A percentile compares a stretch with the other conserved stretches of the same genome.
phyloP scores from a whole-genome alignment of 2,888 invertebrate genomes.

The Gandaritis pyraliata region DNA sequence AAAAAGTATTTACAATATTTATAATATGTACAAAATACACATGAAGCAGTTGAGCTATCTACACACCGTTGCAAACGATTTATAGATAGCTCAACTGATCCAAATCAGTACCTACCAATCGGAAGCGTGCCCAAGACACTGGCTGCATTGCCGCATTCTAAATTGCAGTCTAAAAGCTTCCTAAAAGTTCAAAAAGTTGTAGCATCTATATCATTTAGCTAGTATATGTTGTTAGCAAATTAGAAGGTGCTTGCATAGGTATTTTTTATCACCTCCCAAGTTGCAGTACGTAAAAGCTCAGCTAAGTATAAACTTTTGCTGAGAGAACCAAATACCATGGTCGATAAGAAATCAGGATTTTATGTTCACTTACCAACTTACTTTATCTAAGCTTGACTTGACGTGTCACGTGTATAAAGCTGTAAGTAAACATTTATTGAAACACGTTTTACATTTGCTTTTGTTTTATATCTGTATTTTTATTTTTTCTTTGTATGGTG shows the following conservation, averaged over 20 bases:
- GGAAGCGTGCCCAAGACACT: no score
- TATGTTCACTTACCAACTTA: not conserved
- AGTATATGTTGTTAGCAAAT: no score
- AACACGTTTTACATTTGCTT: constrained; percentile 3
- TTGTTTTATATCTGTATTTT: constrained; percentile 4
- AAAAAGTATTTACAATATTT: no score
- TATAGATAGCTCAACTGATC: no score
- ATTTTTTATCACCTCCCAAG: constrained; percentile 22
- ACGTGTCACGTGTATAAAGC: not conserved
- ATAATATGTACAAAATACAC: no score
- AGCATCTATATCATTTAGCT: not conserved
- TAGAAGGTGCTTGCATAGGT: not conserved
- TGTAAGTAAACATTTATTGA: constrained; percentile 1
- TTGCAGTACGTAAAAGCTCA: constrained; percentile 19
- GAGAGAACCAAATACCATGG: constrained; percentile 3
- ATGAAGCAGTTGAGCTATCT: no score
- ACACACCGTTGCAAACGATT: no score
- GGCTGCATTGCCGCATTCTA: no score
- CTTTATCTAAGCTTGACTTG: not conserved
- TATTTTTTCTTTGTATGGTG: constrained; percentile 7
- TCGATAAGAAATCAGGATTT: constrained; percentile 9
- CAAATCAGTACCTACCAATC: no score
- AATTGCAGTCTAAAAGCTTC: constrained; percentile 7
- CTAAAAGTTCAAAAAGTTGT: not conserved
- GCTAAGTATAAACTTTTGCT: constrained; percentile 10